phyloP scores from a whole-genome alignment of 2,797 vertebrate genomes.

The Fringilla coelebs region DNA sequence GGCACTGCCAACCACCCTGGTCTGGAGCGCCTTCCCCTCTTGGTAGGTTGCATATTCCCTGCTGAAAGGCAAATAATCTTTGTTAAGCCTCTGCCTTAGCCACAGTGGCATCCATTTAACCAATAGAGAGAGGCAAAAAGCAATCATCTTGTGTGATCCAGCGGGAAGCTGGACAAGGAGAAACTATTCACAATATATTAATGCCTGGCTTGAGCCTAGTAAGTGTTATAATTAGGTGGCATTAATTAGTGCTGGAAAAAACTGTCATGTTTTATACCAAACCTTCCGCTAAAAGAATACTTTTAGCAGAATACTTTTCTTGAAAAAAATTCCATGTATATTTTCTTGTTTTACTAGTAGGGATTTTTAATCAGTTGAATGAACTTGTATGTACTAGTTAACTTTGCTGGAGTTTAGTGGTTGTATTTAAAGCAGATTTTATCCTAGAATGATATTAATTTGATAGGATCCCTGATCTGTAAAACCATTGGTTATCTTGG shows the following conservation, averaged over 20 bases:
- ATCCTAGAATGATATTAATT: constrained; percentile 99
- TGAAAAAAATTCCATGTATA: constrained; percentile 50
- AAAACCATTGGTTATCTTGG: constrained; percentile 99
- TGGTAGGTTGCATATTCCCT: neutral
- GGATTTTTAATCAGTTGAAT: constrained; percentile 78
- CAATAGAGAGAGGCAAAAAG: constrained; percentile 7
- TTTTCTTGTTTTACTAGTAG: constrained; percentile 74
- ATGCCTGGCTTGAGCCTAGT: constrained; percentile 40
- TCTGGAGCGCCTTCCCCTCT: neutral
- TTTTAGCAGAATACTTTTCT: constrained; percentile 41
- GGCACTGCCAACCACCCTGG: neutral
- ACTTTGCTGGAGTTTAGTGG: constrained; percentile 83
- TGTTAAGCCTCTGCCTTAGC: neutral
- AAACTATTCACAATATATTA: constrained; percentile 41
- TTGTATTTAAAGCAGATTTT: constrained; percentile 88
- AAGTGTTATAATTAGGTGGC: constrained; percentile 58
- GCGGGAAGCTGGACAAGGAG: constrained; percentile 29
- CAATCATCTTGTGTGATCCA: constrained; percentile 35
- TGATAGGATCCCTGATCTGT: constrained; percentile 99
- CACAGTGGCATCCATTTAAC: constrained; percentile 15
- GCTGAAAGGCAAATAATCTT: neutral
- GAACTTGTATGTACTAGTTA: constrained; percentile 83
- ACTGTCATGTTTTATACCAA: constrained; percentile 49
- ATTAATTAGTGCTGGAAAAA: constrained; percentile 68
- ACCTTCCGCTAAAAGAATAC: constrained; percentile 42